Base-by-base conservation (phyloP, 2,888 invertebrate species). In the Drosophila demipolita region DNA sequence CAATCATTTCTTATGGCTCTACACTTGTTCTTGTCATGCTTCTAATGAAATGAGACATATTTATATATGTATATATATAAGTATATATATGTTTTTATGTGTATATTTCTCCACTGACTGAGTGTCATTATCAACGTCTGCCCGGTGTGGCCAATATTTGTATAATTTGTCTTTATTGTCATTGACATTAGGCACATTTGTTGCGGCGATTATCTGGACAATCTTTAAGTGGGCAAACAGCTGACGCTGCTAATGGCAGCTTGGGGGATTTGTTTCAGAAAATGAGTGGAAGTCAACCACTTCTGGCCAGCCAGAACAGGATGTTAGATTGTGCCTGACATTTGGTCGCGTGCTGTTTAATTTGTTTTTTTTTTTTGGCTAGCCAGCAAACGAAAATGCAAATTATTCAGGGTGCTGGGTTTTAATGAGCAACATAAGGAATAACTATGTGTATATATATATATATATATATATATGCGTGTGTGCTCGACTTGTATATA, bases 151-250 rank as follows among this genome's bases (percentile, higher is more conserved):
- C 64, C 79, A 82, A 82, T 82, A 83, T 83, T 82, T 82, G 84
- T 82, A 82, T 82, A 82, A 82, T 82, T 82, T 84, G 78, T 83
- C 81, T 80, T 83, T 83, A 83, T 83, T 85, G 85, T 85, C 85
- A 83, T 74, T 80, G 83, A 80, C 83, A 83, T 83, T 83, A 83
- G 83, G 78, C 80, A 85, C 83, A 83, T 85, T 83, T 85, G 83
- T 80, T 80, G 80, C 85, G 80, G 80, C 80, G 83, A 83, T 83
- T 83, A 83, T 85, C 83, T 83, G 76, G 75, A 70, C 78, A 78
- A 80, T 83, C 85, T 85, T 83, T 80, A 82, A 83, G 83, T 83
- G 83, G 83, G 68, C 85, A 84, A 84, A 82, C 83, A 83, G 83
- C 85, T 83, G 83, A 82, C 82, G 82, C 79, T 79, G 82, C 79